Base-by-base conservation (phyloP, 2,888 invertebrate species). In the Phyllotreta cruciferae region DNA sequence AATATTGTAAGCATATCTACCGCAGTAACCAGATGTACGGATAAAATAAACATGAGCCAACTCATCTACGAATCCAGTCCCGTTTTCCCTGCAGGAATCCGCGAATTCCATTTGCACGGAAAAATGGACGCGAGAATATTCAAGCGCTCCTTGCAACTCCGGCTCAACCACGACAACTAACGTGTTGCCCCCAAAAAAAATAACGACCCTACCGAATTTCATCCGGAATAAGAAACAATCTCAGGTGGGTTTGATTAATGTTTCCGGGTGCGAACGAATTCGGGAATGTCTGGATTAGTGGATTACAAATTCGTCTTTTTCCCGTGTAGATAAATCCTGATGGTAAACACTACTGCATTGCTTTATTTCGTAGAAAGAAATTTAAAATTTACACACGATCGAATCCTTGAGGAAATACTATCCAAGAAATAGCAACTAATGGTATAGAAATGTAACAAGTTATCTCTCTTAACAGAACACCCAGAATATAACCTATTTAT, bases 1-100 rank as follows among this genome's bases (percentile, higher is more conserved):
- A 24, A 24, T 24, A 24, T 24, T 24, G 24, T 24, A 24, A 24
- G 24, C 24, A 24, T 24, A 24, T 24, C 36, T 50, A 50, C 50
- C 50, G 50, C 50, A 50, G 50, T 50, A 50, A 50, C 50, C 50
- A 50, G 50, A 50, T 50, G 50, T 50, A 10, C 11, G 50, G 35
- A 50, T 50, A n/a, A 50, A 50, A 50, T 50, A 50, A 35, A 50
- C 50, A 50, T 50, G 36, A 50, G 35, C 50, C 24, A 24, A 24
- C 24, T 50, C 50, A 50, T 47, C 14, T 50, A 36, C 36, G 50
- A 50, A 50, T 34, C 50, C 36, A 36, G 50, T 35, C n/a, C 11
- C 36, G 34, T 36, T 50, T 13, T 50, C 36, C 50, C 50, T 37
- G 35, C 50, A 24, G 44, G 44, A 44, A 44, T 14, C 44, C 11